Conservation (phyloP, 2,113 vertebrate genomes). For the Pygoscelis antarcticus region DNA sequence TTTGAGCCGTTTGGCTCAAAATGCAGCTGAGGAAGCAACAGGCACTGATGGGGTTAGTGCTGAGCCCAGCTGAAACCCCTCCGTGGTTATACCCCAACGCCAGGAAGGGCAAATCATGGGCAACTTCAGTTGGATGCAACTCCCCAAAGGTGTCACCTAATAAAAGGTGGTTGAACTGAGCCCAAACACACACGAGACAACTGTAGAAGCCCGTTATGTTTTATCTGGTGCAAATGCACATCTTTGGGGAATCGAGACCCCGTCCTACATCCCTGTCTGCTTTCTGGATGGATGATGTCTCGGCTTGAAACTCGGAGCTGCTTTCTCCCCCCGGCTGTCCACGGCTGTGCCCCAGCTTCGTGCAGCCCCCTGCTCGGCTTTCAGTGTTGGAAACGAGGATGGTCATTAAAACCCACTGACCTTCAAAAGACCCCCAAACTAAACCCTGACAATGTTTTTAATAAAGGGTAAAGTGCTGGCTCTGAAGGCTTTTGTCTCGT, state of each 20-base stretch:
- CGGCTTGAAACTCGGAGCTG: background rate
- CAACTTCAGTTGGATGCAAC: fast-evolving
- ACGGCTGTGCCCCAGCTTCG: background rate
- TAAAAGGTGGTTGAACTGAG: background rate
- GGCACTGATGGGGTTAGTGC: background rate
- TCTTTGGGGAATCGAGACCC: background rate
- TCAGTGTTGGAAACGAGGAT: fast-evolving
- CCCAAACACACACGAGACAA: background rate
- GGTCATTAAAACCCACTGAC: background rate
- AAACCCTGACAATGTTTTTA: background rate
- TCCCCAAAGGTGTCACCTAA: background rate
- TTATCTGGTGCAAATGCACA: background rate
- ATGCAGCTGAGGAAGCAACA: background rate
- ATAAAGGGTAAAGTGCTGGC: background rate
- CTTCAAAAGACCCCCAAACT: background rate
- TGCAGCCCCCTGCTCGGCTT: background rate
- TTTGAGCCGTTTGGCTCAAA: background rate
- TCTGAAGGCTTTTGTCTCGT: background rate
- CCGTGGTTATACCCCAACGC: fast-evolving
- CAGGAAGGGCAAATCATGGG: background rate
- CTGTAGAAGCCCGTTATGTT: background rate
- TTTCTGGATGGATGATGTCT: background rate
- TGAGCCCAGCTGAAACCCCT: background rate
- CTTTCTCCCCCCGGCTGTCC: background rate
- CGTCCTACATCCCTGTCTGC: background rate